Conservation (phyloP, 2,888 invertebrate genomes). For the Argyresthia goedartella region DNA sequence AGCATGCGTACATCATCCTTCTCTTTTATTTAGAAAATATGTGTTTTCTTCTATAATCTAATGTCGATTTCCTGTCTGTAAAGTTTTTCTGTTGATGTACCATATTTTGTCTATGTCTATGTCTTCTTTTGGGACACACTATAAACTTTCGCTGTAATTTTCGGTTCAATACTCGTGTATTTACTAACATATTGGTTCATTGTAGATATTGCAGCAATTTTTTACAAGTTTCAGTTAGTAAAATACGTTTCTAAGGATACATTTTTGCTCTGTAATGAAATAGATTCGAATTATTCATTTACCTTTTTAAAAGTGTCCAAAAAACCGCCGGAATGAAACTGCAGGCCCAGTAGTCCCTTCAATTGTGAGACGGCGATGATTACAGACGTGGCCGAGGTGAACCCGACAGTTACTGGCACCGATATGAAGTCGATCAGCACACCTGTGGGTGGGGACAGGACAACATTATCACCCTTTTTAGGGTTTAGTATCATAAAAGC, state of each 20-base stretch:
- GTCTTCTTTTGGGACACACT: no score
- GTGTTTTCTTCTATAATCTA: no score
- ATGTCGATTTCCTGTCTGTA: no score
- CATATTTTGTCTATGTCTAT: no score
- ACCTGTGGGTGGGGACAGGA: conserved; percentile 63
- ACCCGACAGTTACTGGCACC: conserved; percentile 89
- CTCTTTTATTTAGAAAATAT: no score
- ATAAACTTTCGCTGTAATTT: no score
- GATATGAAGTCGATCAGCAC: conserved; percentile 92
- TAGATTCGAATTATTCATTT: conserved; percentile 4
- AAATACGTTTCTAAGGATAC: background rate
- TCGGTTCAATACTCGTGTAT: no score
- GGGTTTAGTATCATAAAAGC: no score
- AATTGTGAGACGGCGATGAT: conserved; percentile 90
- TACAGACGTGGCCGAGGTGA: conserved; percentile 92
- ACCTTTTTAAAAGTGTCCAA: conserved; percentile 78
- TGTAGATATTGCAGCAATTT: background rate
- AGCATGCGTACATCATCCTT: no score
- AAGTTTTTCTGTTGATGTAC: no score
- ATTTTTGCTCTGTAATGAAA: no score
- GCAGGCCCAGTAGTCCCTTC: conserved; percentile 78
- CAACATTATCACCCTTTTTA: background rate
- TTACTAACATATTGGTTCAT: background rate
- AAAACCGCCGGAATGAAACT: conserved; percentile 81
- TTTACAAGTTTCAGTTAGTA: background rate